A percentile compares a stretch with the other conserved stretches of the same genome.
These are phyloP conservation scores for Megaceryle torquata DNA, from an alignment of 2,113 vertebrate genomes.

Conservation along the genomic window DNA sequence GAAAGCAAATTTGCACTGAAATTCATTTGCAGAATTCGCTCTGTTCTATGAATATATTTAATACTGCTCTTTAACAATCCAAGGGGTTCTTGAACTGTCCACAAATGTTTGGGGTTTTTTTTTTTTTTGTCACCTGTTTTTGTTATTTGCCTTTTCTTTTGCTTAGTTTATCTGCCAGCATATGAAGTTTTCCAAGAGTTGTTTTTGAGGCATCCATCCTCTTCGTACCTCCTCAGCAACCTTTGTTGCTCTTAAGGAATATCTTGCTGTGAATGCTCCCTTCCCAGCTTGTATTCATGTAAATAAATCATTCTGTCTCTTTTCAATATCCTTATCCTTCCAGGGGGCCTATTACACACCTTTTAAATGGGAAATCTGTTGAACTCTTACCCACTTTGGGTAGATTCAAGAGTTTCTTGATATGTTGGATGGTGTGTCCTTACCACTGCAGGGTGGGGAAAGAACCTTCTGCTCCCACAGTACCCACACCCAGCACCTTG, in stretches of 20 bases:
- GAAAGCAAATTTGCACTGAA: not conserved
- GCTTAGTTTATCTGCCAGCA: not conserved
- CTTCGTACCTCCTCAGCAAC: not conserved
- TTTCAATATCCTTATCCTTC: not conserved
- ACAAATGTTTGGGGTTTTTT: not conserved
- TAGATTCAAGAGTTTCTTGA: not conserved
- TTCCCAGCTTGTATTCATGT: not conserved
- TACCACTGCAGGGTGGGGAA: rapidly evolving
- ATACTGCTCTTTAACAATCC: not conserved
- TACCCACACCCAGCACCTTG: not conserved
- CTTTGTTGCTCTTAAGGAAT: not conserved
- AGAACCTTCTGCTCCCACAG: not conserved
- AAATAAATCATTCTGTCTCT: not conserved
- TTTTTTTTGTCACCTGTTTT: not conserved
- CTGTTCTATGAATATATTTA: not conserved
- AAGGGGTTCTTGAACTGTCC: not conserved
- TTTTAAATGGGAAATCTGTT: not conserved
- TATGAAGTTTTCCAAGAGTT: not conserved
- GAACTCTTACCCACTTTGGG: not conserved
- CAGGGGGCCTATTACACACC: not conserved
- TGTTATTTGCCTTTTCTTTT: not conserved
- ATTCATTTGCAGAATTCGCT: not conserved
- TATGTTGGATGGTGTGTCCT: not conserved
- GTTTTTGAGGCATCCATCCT: not conserved
- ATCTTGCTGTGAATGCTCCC: not conserved